Conservation (phyloP, 2,888 invertebrate genomes). For the Leptogaster cylindrica region DNA sequence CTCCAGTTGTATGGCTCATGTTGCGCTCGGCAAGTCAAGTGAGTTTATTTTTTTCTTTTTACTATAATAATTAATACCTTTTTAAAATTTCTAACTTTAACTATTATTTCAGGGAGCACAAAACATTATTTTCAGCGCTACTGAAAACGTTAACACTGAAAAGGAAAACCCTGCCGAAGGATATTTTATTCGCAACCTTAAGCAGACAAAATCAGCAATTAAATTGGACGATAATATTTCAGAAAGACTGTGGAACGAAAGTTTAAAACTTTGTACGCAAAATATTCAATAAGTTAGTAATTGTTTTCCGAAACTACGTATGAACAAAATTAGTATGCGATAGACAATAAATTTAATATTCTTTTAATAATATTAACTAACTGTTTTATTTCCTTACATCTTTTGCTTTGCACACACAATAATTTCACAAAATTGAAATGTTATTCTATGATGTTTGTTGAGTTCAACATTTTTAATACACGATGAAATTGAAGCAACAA, state of each 20-base stretch:
- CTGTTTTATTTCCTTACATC: too few relatives aligned
- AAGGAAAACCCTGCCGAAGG: conserved; percentile 67
- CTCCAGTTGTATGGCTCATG: conserved; percentile 73
- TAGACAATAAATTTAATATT: too few relatives aligned
- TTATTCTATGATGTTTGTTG: too few relatives aligned
- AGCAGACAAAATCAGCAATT: conserved; percentile 68
- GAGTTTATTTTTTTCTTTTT: conserved; percentile 11
- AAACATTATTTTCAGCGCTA: conserved; percentile 78
- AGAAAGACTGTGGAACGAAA: conserved; percentile 73
- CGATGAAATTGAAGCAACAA: too few relatives aligned
- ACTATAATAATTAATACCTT: conserved; percentile 35
- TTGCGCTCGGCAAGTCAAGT: conserved; percentile 78
- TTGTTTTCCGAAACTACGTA: too few relatives aligned
- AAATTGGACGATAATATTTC: conserved; percentile 70
- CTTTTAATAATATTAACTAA: too few relatives aligned
- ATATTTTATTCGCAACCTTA: conserved; percentile 77
- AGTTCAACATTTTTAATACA: too few relatives aligned
- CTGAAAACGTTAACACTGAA: conserved; percentile 62
- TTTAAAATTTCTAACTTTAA: conserved; percentile 29
- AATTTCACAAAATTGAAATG: too few relatives aligned
- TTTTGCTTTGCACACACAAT: too few relatives aligned
- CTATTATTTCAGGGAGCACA: conserved; percentile 75
- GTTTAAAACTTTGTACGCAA: conserved; percentile 64
- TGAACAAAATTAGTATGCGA: too few relatives aligned
- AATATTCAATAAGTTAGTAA: too few relatives aligned